Conservation (phyloP, 1,140 invertebrate genomes). For the Maconellicoccus hirsutus region DNA sequence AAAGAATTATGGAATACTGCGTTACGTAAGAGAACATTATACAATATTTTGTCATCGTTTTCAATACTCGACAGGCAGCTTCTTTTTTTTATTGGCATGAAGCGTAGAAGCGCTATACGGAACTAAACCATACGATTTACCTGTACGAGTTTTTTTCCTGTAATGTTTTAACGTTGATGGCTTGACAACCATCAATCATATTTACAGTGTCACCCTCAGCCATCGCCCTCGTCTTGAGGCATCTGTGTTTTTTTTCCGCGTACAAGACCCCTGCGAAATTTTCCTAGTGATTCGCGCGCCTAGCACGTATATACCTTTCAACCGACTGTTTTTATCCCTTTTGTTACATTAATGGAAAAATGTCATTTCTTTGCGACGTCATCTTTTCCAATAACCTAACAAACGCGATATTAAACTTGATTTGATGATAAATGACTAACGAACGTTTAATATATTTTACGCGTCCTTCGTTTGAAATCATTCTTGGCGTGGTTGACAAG, state of each 20-base stretch:
- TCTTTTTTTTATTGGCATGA: no score
- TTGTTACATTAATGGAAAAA: constrained; percentile 20
- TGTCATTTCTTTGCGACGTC: constrained; percentile 17
- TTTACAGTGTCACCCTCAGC: constrained; percentile 6
- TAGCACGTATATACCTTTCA: constrained; percentile 7
- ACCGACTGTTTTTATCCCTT: constrained; percentile 13
- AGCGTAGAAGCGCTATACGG: no score
- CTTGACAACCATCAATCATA: constrained; percentile 21
- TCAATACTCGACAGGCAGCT: background rate
- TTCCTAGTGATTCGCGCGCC: background rate
- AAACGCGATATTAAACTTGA: constrained; percentile 20
- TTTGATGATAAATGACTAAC: constrained; percentile 22
- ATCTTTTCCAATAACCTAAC: constrained; percentile 6
- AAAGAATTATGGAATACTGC: background rate
- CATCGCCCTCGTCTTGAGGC: background rate
- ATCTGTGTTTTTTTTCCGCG: background rate
- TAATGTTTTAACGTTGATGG: constrained; percentile 11
- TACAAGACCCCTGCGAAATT: background rate
- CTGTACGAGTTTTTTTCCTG: background rate
- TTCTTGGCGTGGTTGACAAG: background rate
- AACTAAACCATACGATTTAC: background rate
- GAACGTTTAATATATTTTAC: constrained; percentile 21
- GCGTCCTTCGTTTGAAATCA: constrained; percentile 17
- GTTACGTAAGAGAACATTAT: background rate
- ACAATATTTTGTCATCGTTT: background rate